phyloP scores from a whole-genome alignment of 2,113 vertebrate genomes.

The Acrocephalus arundinaceus region DNA sequence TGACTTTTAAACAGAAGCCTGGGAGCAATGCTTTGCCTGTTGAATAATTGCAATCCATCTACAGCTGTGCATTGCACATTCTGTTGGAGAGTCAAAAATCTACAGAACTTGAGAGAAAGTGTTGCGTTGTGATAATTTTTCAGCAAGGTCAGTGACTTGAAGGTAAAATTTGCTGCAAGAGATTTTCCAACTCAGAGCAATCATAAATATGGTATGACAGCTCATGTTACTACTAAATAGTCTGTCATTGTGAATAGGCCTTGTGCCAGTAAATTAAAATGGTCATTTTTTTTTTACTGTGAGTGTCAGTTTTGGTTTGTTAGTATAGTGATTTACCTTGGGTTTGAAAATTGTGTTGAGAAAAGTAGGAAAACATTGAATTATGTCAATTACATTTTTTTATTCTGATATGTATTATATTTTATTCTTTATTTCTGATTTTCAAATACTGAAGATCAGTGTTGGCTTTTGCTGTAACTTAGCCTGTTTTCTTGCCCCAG shows the following conservation, averaged over 20 bases:
- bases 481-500: slow-evolving; percentile 56
- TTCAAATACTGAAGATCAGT: background rate
- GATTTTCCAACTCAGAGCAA: background rate
- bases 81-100: background rate
- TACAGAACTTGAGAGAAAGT: background rate
- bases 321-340: background rate
- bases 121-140: background rate
- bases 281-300: background rate
- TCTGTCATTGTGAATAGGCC: background rate
- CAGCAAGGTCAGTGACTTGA: background rate
- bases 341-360: background rate
- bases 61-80: background rate
- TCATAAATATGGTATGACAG: background rate
- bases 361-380: background rate
- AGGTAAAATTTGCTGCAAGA: background rate
- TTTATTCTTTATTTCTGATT: background rate
- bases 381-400: background rate
- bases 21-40: background rate
- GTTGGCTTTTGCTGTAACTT: background rate
- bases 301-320: background rate
- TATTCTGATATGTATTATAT: background rate
- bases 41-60: background rate
- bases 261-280: background rate
- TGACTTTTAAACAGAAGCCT: background rate
- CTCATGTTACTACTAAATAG: background rate